Evolutionary conservation across 1,140 invertebrate species (phyloP).

Genomic region (Hormaphis cornu): DNA sequence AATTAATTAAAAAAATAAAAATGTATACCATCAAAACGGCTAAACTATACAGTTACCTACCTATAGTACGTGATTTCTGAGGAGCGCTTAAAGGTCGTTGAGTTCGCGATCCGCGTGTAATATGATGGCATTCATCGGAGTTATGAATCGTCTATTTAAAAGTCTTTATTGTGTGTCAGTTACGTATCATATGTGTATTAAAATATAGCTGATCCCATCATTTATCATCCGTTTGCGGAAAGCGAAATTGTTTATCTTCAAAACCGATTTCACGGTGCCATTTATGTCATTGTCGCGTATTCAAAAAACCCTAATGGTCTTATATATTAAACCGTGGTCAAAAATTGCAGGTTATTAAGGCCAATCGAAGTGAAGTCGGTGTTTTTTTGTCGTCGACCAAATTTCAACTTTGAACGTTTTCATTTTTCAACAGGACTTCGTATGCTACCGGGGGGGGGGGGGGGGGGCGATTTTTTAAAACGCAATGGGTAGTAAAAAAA

Average conservation of each 20-base stretch:
- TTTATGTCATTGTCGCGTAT: neutral
- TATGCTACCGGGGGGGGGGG: no score
- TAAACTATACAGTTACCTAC: no score
- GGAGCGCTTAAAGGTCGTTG: conserved; percentile 16
- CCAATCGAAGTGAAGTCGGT: neutral
- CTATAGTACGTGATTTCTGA: neutral
- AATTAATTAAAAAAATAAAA: neutral
- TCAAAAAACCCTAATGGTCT: neutral
- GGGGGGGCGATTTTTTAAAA: no score
- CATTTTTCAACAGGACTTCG: no score
- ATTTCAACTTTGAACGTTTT: neutral
- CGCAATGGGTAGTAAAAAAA: no score
- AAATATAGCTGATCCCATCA: conserved; percentile 22
- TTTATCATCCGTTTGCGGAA: conserved; percentile 29
- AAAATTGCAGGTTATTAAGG: neutral
- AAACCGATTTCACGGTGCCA: conserved; percentile 5
- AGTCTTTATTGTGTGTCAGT: conserved; percentile 22
- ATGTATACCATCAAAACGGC: neutral
- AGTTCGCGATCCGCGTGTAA: neutral
- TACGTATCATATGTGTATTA: conserved; percentile 3
- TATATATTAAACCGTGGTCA: neutral
- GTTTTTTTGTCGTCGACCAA: neutral
- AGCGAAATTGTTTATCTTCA: conserved; percentile 8
- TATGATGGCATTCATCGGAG: conserved; percentile 10
- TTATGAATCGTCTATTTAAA: conserved; percentile 21